These are phyloP conservation scores for Triplophysa tibetana DNA, from an alignment of 2,113 vertebrate genomes.

Conservation along the genomic window DNA sequence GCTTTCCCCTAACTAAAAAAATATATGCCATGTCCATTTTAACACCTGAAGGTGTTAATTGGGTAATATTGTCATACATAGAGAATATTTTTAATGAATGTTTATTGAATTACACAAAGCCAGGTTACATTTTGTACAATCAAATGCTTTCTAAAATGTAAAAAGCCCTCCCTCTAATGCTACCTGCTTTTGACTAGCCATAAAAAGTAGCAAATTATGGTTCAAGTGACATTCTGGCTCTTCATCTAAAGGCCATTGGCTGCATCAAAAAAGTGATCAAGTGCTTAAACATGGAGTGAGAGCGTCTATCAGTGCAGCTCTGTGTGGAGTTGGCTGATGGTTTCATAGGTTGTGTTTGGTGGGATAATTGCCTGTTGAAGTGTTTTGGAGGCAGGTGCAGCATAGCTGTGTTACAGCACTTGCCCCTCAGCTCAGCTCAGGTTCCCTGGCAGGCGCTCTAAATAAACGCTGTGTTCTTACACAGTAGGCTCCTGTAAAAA, in stretches of 20 bases:
- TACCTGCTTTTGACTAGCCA: too few relatives aligned
- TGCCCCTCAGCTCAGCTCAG: slow-evolving; percentile 37
- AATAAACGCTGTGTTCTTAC: slow-evolving; percentile 56
- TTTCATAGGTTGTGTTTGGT: slow-evolving; percentile 43
- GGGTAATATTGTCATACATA: too few relatives aligned
- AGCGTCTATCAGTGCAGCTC: slow-evolving; percentile 16
- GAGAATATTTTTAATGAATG: background rate
- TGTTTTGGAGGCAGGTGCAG: slow-evolving; percentile 59
- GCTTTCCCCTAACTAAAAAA: too few relatives aligned
- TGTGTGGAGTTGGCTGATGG: slow-evolving; percentile 39
- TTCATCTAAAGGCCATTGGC: background rate
- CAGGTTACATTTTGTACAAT: too few relatives aligned
- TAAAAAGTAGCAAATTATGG: too few relatives aligned
- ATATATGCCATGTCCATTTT: too few relatives aligned
- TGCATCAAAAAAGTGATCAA: background rate
- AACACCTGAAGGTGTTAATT: too few relatives aligned
- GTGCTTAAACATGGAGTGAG: background rate
- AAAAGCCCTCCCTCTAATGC: too few relatives aligned
- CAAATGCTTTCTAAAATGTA: background rate
- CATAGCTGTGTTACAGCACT: slow-evolving; percentile 16
- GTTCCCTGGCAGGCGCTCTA: slow-evolving; percentile 26
- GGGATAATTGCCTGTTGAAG: slow-evolving; percentile 56
- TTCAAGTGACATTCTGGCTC: too few relatives aligned
- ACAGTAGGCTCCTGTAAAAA: slow-evolving; percentile 52
- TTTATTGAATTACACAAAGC: background rate